Base-by-base conservation (phyloP, 2,797 vertebrate species). In the Anomalospiza imberbis region DNA sequence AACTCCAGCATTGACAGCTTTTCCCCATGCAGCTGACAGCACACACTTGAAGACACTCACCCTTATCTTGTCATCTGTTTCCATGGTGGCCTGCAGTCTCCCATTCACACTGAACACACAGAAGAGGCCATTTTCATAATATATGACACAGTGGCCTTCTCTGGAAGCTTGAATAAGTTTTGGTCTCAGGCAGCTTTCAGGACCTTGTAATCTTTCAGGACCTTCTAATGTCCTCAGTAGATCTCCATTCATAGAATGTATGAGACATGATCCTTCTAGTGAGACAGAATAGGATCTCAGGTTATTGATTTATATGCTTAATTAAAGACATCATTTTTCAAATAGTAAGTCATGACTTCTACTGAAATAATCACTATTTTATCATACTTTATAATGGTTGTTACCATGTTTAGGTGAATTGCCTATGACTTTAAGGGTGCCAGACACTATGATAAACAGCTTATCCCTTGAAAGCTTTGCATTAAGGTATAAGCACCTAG, bases 211-310 rank as follows among this genome's bases (percentile, higher is more conserved):
- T 65, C 98, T 96, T 93, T 98, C 98, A 4, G 99, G 98, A 79
- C 97, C 98, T 94, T 99, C 99, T 96, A 99, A 97, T 20, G 99
- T 99, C 94, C 99, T 98, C 96, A 99, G 97, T 74, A 99, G 98
- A 98, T 99, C 99, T 95, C 99, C 99, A 97, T 99, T 99, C 99
- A 99, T 99, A 97, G 99, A 99, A 98, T 99, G 99, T 98, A 99
- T 98, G 98, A 99, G 98, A 97, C 99, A 99, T 42, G 99, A 99
- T 94, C 99, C 99, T 98, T 99, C 99, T 99, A 94, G 78, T 18
- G 57, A 95, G 53, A 76, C 13, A 66, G 19, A 94, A 47, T 2
- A 54, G 74, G 79, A 92, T 45, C 25, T 71, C 61, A 48, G 40
- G 71, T 94, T 60, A 95, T 17, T 67, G 42, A 93, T 54, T 67